A percentile compares a stretch with the other conserved stretches of the same genome.
Evolutionary conservation across 2,888 invertebrate genomes (phyloP).

Genomic region (Biston stratarius): DNA sequence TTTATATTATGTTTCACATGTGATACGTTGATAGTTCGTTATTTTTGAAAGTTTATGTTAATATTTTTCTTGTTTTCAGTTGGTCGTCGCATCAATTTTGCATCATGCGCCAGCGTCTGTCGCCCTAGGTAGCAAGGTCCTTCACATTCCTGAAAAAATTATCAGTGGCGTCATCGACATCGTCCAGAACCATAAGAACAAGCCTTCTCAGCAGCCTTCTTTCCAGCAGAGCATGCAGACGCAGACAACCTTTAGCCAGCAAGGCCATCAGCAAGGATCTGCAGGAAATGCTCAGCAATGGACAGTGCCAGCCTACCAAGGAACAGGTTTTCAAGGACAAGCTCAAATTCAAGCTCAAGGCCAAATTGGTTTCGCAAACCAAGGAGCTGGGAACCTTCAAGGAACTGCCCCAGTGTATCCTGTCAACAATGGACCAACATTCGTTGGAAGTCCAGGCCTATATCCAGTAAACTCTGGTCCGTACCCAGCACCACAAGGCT

Average conservation of each 20-base stretch:
- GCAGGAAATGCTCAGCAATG: constrained; percentile 23
- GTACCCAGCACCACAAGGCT: constrained; percentile 42
- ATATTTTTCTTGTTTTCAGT: constrained; percentile 49
- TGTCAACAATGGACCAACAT: constrained; percentile 7
- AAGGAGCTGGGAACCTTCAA: constrained; percentile 45
- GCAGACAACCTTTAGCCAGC: constrained; percentile 45
- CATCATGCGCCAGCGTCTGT: constrained; percentile 42
- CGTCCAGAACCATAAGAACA: constrained; percentile 77
- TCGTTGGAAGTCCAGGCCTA: background rate
- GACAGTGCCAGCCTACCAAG: constrained; percentile 41
- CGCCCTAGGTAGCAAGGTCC: constrained; percentile 61
- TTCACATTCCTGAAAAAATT: constrained; percentile 77
- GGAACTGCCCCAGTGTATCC: constrained; percentile 25
- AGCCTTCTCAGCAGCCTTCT: constrained; percentile 55
- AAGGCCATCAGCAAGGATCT: constrained; percentile 17
- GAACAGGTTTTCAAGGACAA: constrained; percentile 52
- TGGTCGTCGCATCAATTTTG: constrained; percentile 49
- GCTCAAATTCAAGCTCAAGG: constrained; percentile 55
- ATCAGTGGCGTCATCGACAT: constrained; percentile 80
- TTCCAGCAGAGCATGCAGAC: constrained; percentile 52
- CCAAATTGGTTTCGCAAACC: constrained; percentile 52
- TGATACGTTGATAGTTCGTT: too few relatives aligned
- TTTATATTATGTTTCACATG: too few relatives aligned
- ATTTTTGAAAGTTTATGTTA: too few relatives aligned
- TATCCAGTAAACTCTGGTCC: constrained; percentile 15